phyloP scores from a whole-genome alignment of 2,888 invertebrate species.

The Urechis unicinctus region DNA sequence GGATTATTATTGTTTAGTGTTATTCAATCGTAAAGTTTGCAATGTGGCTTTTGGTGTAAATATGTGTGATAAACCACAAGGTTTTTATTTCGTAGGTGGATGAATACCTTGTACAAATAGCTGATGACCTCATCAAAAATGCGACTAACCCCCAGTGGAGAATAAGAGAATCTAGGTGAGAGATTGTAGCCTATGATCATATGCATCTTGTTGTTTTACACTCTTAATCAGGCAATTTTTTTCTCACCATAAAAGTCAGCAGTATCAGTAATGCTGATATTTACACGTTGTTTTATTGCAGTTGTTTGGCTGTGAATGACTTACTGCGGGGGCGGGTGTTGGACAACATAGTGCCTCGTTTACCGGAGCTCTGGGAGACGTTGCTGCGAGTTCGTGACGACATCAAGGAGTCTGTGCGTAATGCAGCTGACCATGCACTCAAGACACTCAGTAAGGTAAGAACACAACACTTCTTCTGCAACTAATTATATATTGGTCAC shows the following conservation, averaged over 20 bases:
- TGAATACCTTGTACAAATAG: constrained; percentile 71
- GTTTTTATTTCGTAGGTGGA: constrained; percentile 63
- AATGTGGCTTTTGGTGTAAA: too few relatives aligned
- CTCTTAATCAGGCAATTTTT: too few relatives aligned
- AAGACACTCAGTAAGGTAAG: constrained; percentile 48
- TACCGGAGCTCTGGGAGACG: constrained; percentile 69
- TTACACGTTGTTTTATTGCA: constrained; percentile 17
- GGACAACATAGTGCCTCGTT: constrained; percentile 46
- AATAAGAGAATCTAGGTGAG: constrained; percentile 71
- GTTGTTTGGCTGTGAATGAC: constrained; percentile 81
- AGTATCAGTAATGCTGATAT: background rate
- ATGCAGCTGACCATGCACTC: constrained; percentile 50
- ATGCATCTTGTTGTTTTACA: background rate
- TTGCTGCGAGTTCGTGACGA: constrained; percentile 90
- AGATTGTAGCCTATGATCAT: background rate
- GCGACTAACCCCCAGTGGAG: constrained; percentile 81
- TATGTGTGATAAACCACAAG: background rate
- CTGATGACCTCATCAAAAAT: constrained; percentile 73
- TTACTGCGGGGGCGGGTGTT: constrained; percentile 63
- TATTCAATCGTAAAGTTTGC: too few relatives aligned
- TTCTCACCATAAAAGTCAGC: background rate
- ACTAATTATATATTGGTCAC: too few relatives aligned
- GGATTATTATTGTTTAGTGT: too few relatives aligned
- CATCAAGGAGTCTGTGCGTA: constrained; percentile 62
- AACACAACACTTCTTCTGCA: background rate